Percentiles rank a stretch among this genome's conserved stretches.
Evolutionary conservation across 1,140 invertebrate genomes (phyloP).

Genomic region (Polypedilum pembai): DNA sequence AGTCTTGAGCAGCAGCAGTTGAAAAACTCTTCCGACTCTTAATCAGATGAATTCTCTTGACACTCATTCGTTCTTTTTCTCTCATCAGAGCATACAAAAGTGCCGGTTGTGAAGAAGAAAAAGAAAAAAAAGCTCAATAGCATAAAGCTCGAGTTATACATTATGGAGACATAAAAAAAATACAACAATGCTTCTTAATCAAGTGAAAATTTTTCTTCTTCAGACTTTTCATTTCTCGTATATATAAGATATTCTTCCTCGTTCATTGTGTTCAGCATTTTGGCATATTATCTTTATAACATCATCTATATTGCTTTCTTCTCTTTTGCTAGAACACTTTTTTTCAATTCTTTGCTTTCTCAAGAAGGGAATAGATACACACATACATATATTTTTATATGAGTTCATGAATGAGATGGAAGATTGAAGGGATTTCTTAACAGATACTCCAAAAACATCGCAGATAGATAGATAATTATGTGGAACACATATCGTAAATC

Average conservation of each 20-base stretch:
- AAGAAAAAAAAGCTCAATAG: background rate
- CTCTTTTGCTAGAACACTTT: background rate
- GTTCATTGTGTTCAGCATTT: conserved; percentile 8
- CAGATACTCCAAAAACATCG: background rate
- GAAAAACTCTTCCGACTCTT: background rate
- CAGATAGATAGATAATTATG: background rate
- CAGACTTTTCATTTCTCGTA: background rate
- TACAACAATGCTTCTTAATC: conserved; percentile 20
- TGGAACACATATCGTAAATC: background rate
- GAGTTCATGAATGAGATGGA: background rate
- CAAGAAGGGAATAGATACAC: background rate
- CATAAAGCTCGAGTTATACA: background rate
- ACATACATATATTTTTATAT: background rate
- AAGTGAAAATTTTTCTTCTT: conserved; percentile 26
- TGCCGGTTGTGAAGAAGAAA: background rate
- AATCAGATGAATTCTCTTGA: background rate
- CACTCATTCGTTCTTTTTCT: background rate
- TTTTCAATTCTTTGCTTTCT: background rate
- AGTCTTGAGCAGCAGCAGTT: too few relatives aligned
- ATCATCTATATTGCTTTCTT: conserved; percentile 6
- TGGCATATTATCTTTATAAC: background rate
- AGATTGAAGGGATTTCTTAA: background rate
- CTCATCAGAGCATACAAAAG: background rate
- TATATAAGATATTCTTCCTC: background rate
- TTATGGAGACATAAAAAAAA: conserved; percentile 13